Percentiles rank a stretch among this genome's conserved stretches.
Conservation (phyloP, 2,888 invertebrate species). For the Crossocerus cetratus region DNA sequence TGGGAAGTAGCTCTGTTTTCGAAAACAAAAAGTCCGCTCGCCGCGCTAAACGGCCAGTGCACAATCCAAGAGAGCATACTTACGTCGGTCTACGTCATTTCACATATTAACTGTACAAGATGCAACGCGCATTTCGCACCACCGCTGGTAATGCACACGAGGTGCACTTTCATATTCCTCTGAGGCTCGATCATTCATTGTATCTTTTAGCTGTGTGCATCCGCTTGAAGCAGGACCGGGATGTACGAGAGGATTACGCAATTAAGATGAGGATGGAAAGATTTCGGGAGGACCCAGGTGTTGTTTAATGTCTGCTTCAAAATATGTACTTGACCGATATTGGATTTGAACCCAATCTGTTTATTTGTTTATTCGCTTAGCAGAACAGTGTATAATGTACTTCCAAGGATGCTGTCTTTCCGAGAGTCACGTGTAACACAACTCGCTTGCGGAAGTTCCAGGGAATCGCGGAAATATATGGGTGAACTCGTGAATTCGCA, state of each 20-base stretch:
- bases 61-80: background rate
- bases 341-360: background rate
- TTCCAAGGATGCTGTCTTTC: background rate
- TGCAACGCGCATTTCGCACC: no score
- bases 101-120: no score
- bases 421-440: constrained; percentile 2
- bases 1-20: constrained; percentile 6
- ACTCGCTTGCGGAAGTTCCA: no score
- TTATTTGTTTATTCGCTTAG: constrained; percentile 8
- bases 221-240: no score
- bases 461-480: background rate
- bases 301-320: background rate
- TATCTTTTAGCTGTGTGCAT: background rate
- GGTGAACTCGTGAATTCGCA: background rate
- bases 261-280: no score
- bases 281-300: no score
- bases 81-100: background rate
- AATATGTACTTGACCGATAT: constrained; percentile 19
- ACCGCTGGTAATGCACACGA: no score
- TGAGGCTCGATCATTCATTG: background rate
- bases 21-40: background rate
- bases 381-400: background rate
- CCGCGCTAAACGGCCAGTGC: no score
- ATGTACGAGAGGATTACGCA: no score
- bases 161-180: no score